phyloP scores from a whole-genome alignment of 1,140 invertebrate species.

The Tribolium madens region DNA sequence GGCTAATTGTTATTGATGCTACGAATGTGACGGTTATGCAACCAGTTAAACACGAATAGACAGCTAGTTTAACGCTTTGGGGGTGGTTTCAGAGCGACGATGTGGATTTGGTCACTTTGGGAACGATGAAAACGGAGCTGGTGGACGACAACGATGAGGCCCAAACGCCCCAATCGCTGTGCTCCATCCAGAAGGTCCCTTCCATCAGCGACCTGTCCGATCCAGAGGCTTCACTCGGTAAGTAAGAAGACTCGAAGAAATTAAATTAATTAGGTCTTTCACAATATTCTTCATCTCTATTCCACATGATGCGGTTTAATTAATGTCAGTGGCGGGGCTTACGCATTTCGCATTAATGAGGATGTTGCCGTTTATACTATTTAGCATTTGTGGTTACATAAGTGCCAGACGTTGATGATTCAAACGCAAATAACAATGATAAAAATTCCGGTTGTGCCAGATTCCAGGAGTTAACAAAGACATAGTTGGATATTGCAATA shows the following conservation, averaged over 20 bases:
- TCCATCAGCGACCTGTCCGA: slow-evolving; percentile 86
- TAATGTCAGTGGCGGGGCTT: slow-evolving; percentile 6
- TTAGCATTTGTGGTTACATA: slow-evolving; percentile 39
- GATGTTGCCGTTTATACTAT: slow-evolving; percentile 50
- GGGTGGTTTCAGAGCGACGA: slow-evolving; percentile 55
- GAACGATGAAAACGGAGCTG: slow-evolving; percentile 62
- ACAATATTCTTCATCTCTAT: not conserved
- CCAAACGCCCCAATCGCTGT: slow-evolving; percentile 54
- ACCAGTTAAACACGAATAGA: not conserved
- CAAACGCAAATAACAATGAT: not conserved
- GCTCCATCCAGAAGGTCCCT: slow-evolving; percentile 85
- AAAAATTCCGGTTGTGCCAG: slow-evolving; percentile 5
- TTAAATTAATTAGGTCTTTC: not conserved
- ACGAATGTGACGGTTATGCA: not conserved
- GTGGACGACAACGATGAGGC: slow-evolving; percentile 60
- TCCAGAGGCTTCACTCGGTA: slow-evolving; percentile 84
- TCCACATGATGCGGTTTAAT: slow-evolving; percentile 34
- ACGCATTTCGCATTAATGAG: slow-evolving; percentile 46
- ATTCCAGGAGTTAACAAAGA: not conserved
- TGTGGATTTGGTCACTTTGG: slow-evolving; percentile 47
- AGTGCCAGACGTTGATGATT: slow-evolving; percentile 25
- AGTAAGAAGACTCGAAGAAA: slow-evolving; percentile 66
- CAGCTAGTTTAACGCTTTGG: not conserved
- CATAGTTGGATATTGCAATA: not conserved
- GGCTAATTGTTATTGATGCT: not conserved